phyloP scores from a whole-genome alignment of 2,888 invertebrate species.

The Sabatieria punctata region DNA sequence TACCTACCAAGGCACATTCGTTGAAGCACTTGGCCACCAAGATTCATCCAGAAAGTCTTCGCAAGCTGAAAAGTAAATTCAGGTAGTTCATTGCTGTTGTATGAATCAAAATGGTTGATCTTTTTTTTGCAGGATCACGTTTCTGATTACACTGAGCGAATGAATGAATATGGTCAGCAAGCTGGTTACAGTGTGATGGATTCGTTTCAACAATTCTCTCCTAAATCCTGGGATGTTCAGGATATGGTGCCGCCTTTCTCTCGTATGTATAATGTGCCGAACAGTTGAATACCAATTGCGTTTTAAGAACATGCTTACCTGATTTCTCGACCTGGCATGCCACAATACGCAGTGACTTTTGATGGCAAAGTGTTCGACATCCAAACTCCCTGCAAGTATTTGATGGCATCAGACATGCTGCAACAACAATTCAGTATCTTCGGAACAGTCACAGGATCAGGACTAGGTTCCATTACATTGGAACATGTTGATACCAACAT shows the following conservation, averaged over 20 bases:
- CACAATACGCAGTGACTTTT: background rate
- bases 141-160: background rate
- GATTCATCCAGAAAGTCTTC: background rate
- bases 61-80: background rate
- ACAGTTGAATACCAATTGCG: background rate
- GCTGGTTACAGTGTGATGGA: background rate
- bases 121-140: background rate
- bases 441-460: slow-evolving; percentile 33
- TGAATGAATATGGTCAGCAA: background rate
- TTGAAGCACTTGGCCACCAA: background rate
- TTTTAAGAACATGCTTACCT: background rate
- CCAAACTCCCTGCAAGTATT: slow-evolving; percentile 48
- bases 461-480: background rate
- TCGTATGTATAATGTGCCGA: background rate
- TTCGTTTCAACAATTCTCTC: background rate
- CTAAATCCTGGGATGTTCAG: background rate
- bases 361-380: background rate
- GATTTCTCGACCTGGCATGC: slow-evolving; percentile 9
- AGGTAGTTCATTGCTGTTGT: too few relatives aligned
- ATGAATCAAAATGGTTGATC: too few relatives aligned
- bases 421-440: slow-evolving; percentile 58
- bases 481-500: background rate
- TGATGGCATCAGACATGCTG: slow-evolving; percentile 65
- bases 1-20: background rate
- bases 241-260: background rate